Evolutionary conservation across 2,113 vertebrate species (phyloP).

Genomic region (Corythaixoides concolor): DNA sequence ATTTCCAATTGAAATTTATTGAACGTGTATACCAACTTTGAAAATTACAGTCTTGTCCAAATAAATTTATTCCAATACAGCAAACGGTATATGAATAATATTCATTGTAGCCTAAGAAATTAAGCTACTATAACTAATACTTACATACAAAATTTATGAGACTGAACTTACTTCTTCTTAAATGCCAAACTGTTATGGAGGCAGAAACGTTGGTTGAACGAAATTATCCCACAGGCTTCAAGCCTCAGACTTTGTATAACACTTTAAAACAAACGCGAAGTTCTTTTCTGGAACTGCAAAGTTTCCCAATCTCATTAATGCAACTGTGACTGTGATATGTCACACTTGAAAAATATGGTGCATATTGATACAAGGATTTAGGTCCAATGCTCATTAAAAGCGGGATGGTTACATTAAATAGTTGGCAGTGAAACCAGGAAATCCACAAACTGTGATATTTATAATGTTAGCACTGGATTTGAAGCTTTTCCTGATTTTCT

Average conservation of each 20-base stretch:
- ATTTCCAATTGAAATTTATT: neutral
- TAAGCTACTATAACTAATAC: neutral
- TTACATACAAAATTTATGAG: neutral
- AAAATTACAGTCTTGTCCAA: neutral
- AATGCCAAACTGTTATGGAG: neutral
- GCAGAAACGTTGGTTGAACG: neutral
- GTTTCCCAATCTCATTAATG: neutral
- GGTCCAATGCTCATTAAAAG: neutral
- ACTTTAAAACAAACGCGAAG: neutral
- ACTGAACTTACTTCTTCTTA: neutral
- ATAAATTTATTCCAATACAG: neutral
- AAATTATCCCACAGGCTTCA: neutral
- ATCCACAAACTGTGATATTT: slow-evolving; percentile 50
- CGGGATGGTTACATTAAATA: neutral
- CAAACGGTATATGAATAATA: neutral
- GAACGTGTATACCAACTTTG: neutral
- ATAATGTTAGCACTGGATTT: slow-evolving; percentile 33
- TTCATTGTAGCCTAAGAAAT: neutral
- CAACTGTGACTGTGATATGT: neutral
- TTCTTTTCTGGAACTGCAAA: neutral
- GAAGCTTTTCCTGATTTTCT: slow-evolving; percentile 39
- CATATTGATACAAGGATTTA: slow-evolving; percentile 14
- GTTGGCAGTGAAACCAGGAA: slow-evolving; percentile 1
- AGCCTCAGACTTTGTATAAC: neutral
- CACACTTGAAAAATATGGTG: slow-evolving; percentile 6